phyloP scores from a whole-genome alignment of 2,113 vertebrate genomes.

The Ahaetulla prasina region DNA sequence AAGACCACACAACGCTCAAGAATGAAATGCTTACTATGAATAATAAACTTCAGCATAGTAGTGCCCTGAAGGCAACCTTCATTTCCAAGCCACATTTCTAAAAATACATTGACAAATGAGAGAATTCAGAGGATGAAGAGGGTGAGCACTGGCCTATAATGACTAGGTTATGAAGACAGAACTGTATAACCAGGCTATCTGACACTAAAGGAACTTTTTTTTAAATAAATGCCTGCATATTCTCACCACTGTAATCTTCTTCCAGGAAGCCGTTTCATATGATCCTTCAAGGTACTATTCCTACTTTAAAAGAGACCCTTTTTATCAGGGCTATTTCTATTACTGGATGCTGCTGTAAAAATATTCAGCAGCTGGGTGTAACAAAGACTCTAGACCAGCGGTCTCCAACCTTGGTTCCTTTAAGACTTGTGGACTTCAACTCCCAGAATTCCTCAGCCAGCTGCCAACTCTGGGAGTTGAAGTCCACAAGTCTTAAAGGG shows the following conservation, averaged over 20 bases:
- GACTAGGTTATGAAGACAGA: background rate
- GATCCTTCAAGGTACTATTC: background rate
- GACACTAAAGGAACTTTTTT: background rate
- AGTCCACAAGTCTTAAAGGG: too few species aligned
- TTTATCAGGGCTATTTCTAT: background rate
- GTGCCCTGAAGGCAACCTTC: conserved; percentile 22
- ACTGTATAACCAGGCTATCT: background rate
- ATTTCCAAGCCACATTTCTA: conserved; percentile 28
- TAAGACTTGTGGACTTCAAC: too few species aligned
- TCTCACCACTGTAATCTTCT: background rate
- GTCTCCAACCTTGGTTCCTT: too few species aligned
- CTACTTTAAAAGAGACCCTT: background rate
- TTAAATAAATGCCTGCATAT: background rate
- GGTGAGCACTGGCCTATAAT: background rate
- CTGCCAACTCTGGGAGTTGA: too few species aligned
- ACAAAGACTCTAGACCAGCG: background rate
- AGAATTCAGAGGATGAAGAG: background rate
- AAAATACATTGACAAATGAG: conserved; percentile 22
- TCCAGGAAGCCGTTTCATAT: background rate
- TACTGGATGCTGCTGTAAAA: background rate
- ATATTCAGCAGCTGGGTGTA: background rate
- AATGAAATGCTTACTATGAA: conserved; percentile 13
- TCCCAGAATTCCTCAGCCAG: too few species aligned
- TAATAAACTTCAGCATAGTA: conserved; percentile 6
- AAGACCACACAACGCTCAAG: conserved; percentile 10